Percentiles rank a stretch among this genome's conserved stretches.
phyloP scores from a whole-genome alignment of 2,888 invertebrate genomes.

The Mythimna impura region DNA sequence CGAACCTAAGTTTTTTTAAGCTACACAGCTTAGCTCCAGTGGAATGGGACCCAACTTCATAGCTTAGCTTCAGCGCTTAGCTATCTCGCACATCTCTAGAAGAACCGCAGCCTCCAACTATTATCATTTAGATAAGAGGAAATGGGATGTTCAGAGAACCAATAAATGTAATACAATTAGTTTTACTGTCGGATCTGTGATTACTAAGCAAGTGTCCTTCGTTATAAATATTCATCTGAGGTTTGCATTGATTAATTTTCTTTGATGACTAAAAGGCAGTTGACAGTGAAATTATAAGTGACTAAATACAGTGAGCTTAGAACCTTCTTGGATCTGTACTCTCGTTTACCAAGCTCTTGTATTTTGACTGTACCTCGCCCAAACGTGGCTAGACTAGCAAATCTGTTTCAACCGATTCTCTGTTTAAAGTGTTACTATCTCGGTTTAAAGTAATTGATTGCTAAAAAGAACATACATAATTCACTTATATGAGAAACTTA shows the following conservation, averaged over 20 bases:
- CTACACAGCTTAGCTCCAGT: not conserved
- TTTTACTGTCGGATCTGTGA: slow-evolving; percentile 28
- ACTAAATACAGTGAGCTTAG: slow-evolving; percentile 28
- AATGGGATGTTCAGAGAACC: slow-evolving; percentile 15
- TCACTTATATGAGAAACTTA: no score
- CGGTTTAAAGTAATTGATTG: no score
- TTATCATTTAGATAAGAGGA: slow-evolving; percentile 25
- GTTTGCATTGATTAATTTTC: slow-evolving; percentile 46
- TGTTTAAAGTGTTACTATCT: no score
- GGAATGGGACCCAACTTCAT: not conserved
- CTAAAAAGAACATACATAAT: no score
- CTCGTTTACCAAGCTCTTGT: slow-evolving; percentile 45
- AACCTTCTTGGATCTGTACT: slow-evolving; percentile 25
- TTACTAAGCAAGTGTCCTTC: slow-evolving; percentile 26
- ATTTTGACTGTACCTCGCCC: slow-evolving; percentile 48
- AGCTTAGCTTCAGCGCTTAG: not conserved
- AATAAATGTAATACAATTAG: slow-evolving; percentile 30
- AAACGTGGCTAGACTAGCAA: slow-evolving; percentile 58
- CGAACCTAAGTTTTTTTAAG: not conserved
- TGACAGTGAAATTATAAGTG: slow-evolving; percentile 29
- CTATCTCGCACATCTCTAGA: not conserved
- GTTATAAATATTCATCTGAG: slow-evolving; percentile 51
- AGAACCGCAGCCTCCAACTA: slow-evolving; percentile 3
- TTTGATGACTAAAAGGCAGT: slow-evolving; percentile 40
- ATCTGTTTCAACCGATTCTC: slow-evolving; percentile 43